Evolutionary conservation across 2,797 vertebrate species (phyloP).

Genomic region (Todus mexicanus): DNA sequence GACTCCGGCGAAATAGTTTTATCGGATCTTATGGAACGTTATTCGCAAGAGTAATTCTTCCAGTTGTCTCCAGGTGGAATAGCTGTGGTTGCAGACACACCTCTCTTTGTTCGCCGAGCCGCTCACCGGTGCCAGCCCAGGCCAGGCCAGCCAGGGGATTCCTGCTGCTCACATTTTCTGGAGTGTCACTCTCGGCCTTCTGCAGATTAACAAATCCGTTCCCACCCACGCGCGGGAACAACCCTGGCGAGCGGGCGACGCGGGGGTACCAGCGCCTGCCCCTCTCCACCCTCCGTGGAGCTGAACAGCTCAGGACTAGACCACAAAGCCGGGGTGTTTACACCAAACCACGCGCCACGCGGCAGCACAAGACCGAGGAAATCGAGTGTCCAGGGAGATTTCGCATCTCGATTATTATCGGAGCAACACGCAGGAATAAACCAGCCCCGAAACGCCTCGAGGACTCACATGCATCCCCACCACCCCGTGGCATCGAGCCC

Average conservation of each 20-base stretch:
- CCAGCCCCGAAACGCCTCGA: background rate
- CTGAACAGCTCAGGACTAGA: background rate
- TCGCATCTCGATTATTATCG: background rate
- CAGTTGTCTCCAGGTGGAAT: slow-evolving; percentile 58
- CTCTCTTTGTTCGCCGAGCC: slow-evolving; percentile 59
- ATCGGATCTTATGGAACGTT: slow-evolving; percentile 48
- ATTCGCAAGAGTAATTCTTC: slow-evolving; percentile 9
- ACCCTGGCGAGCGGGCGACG: background rate
- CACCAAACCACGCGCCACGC: background rate
- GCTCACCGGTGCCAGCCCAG: slow-evolving; percentile 36
- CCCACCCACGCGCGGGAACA: background rate
- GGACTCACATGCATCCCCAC: accelerated
- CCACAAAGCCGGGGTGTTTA: background rate
- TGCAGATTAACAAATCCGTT: background rate
- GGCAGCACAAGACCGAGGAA: background rate
- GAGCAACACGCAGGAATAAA: background rate
- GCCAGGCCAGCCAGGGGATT: slow-evolving; percentile 43
- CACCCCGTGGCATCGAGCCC: background rate
- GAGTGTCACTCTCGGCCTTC: slow-evolving; percentile 30
- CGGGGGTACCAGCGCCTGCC: background rate
- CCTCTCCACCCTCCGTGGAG: background rate
- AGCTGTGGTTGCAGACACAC: slow-evolving; percentile 61
- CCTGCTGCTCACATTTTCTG: slow-evolving; percentile 43
- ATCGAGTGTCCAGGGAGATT: background rate
- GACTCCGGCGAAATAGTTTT: slow-evolving; percentile 17